Evolutionary conservation across 2,113 vertebrate genomes (phyloP).

Genomic region (Silurus asotus): DNA sequence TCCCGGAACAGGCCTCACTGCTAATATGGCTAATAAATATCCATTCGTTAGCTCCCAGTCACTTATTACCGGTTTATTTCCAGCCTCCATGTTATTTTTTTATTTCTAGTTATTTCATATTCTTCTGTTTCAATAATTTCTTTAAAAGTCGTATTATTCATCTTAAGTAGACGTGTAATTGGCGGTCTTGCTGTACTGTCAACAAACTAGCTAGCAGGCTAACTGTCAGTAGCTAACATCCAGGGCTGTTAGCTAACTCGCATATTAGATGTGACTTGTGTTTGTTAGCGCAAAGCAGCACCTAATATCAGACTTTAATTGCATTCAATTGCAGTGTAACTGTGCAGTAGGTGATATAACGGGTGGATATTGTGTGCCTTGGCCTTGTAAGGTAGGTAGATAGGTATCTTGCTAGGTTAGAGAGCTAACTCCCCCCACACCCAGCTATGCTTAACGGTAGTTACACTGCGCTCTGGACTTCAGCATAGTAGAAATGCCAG

Average conservation of each 20-base stretch:
- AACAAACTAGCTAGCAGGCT: conserved; percentile 30
- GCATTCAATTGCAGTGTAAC: not conserved
- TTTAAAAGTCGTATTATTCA: not conserved
- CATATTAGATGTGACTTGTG: not conserved
- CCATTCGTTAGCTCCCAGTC: not conserved
- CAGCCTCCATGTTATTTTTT: conserved; percentile 8
- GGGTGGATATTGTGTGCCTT: not conserved
- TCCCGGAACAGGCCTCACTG: conserved; percentile 56
- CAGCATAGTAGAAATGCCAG: not conserved
- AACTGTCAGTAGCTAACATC: conserved; percentile 23
- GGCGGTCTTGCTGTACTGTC: not conserved
- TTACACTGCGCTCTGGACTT: too few species aligned
- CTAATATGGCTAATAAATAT: not conserved
- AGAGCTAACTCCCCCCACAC: not conserved
- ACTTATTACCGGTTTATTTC: not conserved
- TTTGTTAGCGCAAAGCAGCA: not conserved
- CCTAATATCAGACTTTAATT: not conserved
- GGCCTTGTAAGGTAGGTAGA: not conserved
- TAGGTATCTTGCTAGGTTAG: not conserved
- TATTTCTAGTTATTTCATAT: not conserved
- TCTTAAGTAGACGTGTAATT: conserved; percentile 1
- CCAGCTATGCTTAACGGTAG: not conserved
- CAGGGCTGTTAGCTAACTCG: conserved; percentile 4
- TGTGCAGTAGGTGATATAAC: not conserved
- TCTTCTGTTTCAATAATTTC: not conserved